Base-by-base conservation (phyloP, 2,888 invertebrate species). In the Cantharis flavilabris region DNA sequence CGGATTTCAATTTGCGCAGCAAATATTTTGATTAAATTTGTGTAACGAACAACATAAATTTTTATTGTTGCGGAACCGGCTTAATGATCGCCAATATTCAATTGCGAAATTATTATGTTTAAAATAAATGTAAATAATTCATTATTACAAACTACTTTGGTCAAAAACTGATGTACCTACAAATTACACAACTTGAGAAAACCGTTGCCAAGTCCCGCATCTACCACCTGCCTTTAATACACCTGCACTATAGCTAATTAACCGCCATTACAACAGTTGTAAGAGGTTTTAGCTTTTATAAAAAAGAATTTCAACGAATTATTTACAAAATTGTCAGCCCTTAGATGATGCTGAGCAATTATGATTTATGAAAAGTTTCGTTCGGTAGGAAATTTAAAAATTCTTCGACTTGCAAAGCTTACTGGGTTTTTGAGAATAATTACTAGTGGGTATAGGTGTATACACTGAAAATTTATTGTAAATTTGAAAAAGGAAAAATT, bases 181-280 rank as follows among this genome's bases (percentile, higher is more conserved):
- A 69, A 18, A 69, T 72, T 72, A 73, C 70, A 73, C 71, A 77
- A 77, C 30, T 67, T 71, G 62, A 74, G 77, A 74, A 77, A 77
- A 77, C 77, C 77, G 77, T 77, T 77, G 77, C 74, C 26, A 71
- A 77, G 72, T 71, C 33, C 73, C 71, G 71, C 73, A 77, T 77
- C 64, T 72, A 78, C 77, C 78, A 78, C 78, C 78, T 78, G 78
- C 78, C 70, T 70, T 69, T 71, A 26, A 78, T 75, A 70, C 78
- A 78, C 78, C 78, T 78, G 78, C 76, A 73, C 65, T 71, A 62
- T 64, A 65, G 33, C 67, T 78, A 78, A 78, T 78, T 78, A 78
- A 62, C 78, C 65, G 63, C 73, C 76, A 73, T 73, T 73, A 73
- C 73, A 71, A 70, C 73, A 78, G 73, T 78, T 76, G 73, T 72